A percentile compares a stretch with the other conserved stretches of the same genome.
phyloP scores from a whole-genome alignment of 2,888 invertebrate species.

The Congeria kusceri region DNA sequence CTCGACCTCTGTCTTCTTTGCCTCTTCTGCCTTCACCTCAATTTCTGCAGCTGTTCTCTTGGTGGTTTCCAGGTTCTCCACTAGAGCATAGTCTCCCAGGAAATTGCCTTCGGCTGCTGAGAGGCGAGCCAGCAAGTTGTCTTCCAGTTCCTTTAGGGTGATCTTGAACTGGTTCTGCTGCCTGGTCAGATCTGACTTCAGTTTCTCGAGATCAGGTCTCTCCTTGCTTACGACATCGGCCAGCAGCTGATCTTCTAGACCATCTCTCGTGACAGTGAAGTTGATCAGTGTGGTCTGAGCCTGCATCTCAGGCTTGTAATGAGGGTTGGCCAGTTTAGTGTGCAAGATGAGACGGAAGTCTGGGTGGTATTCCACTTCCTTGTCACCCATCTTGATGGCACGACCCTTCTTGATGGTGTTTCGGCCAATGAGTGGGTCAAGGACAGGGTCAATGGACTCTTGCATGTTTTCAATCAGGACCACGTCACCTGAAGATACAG shows the following conservation, averaged over 20 bases:
- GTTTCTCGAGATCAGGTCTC: constrained; percentile 96
- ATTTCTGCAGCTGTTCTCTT: constrained; percentile 98
- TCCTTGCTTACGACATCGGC: constrained; percentile 99
- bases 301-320: constrained; percentile 99
- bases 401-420: constrained; percentile 97
- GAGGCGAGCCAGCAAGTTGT: constrained; percentile 94
- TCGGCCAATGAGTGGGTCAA: constrained; percentile 95
- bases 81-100: constrained; percentile 96
- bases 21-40: constrained; percentile 95
- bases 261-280: constrained; percentile 98
- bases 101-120: constrained; percentile 97
- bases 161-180: constrained; percentile 99
- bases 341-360: constrained; percentile 95
- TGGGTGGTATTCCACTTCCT: constrained; percentile 97
- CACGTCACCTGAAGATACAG: constrained; percentile 92
- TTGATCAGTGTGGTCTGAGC: constrained; percentile 98
- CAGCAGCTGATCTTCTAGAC: constrained; percentile 96
- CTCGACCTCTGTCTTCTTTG: constrained; percentile 95
- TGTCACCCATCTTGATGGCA: constrained; percentile 98
- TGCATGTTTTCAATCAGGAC: constrained; percentile 97
- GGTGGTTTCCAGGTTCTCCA: constrained; percentile 98
- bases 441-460: constrained; percentile 96
- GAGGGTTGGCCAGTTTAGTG: constrained; percentile 98
- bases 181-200: constrained; percentile 97
- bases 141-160: constrained; percentile 95